Percentiles rank a stretch among this genome's conserved stretches.
phyloP scores from a whole-genome alignment of 2,888 invertebrate genomes.

The Ecdyonurus torrentis region DNA sequence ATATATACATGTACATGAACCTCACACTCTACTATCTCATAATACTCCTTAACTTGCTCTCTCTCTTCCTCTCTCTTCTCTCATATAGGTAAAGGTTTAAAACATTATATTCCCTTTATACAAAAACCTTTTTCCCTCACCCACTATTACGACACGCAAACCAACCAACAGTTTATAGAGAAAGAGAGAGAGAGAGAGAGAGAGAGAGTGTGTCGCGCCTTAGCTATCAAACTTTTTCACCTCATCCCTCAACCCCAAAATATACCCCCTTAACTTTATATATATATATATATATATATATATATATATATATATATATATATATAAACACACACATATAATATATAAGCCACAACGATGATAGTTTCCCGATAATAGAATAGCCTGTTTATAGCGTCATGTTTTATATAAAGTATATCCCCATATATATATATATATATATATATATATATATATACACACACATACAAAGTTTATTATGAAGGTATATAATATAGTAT shows the following conservation, averaged over 20 bases:
- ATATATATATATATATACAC: too few relatives aligned
- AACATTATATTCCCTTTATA: neutral
- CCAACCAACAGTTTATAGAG: neutral
- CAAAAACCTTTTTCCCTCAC: neutral
- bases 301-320: too few relatives aligned
- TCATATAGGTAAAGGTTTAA: neutral
- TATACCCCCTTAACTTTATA: neutral
- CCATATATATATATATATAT: too few relatives aligned
- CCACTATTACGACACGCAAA: neutral
- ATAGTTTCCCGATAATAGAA: conserved; percentile 1
- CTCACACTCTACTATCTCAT: too few relatives aligned
- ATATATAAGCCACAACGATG: neutral
- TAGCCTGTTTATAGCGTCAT: conserved; percentile 3
- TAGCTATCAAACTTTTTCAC: neutral
- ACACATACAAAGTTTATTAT: too few relatives aligned
- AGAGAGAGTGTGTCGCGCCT: neutral
- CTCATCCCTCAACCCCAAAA: neutral
- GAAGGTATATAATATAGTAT: too few relatives aligned
- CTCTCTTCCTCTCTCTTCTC: too few relatives aligned
- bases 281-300: too few relatives aligned
- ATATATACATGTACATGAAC: too few relatives aligned
- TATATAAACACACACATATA: too few relatives aligned
- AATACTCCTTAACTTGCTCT: neutral
- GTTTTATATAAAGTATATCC: too few relatives aligned
- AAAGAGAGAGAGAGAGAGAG: too few relatives aligned